Percentiles rank a stretch among this genome's conserved stretches.
These are phyloP conservation scores for Drosophila subquinaria DNA, from an alignment of 2,888 invertebrate genomes.

Conservation along the genomic window DNA sequence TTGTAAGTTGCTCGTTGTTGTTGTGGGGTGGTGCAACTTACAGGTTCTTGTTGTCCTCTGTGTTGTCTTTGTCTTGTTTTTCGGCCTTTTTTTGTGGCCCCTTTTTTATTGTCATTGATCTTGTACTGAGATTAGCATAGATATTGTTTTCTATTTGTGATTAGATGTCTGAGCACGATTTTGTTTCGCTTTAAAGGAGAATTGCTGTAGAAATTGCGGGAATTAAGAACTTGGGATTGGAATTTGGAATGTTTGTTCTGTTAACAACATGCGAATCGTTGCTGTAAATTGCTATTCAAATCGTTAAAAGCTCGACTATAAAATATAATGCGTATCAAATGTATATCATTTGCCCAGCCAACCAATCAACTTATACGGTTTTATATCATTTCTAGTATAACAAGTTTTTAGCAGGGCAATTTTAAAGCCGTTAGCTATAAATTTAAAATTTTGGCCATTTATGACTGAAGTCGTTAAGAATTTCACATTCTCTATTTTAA, in stretches of 20 bases:
- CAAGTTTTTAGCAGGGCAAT: constrained; percentile 23
- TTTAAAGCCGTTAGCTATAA: constrained; percentile 30
- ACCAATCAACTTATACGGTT: constrained; percentile 37
- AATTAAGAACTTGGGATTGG: constrained; percentile 37
- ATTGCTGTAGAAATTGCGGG: constrained; percentile 33
- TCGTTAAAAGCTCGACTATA: constrained; percentile 13
- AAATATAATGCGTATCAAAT: constrained; percentile 58
- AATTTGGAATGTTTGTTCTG: constrained; percentile 37
- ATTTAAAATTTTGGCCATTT: constrained; percentile 34
- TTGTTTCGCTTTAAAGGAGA: constrained; percentile 48
- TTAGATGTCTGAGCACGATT: constrained; percentile 79
- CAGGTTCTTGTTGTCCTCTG: constrained; percentile 67
- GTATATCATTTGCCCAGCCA: constrained; percentile 48
- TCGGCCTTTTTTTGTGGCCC: constrained; percentile 35
- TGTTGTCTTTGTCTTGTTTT: constrained; percentile 36
- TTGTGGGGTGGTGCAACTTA: constrained; percentile 67
- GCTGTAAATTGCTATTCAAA: constrained; percentile 34
- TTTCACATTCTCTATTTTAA: constrained; percentile 13
- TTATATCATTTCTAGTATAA: constrained; percentile 25
- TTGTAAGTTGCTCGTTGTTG: constrained; percentile 22
- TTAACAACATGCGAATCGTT: constrained; percentile 33
- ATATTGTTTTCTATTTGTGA: constrained; percentile 80
- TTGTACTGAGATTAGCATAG: constrained; percentile 80
- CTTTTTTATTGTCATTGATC: constrained; percentile 82
- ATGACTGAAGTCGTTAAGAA: constrained; percentile 17